Evolutionary conservation across 2,888 invertebrate genomes (phyloP), one percentile per base, ranked within the genome.

Genomic region (Pilophorus perplexus): DNA sequence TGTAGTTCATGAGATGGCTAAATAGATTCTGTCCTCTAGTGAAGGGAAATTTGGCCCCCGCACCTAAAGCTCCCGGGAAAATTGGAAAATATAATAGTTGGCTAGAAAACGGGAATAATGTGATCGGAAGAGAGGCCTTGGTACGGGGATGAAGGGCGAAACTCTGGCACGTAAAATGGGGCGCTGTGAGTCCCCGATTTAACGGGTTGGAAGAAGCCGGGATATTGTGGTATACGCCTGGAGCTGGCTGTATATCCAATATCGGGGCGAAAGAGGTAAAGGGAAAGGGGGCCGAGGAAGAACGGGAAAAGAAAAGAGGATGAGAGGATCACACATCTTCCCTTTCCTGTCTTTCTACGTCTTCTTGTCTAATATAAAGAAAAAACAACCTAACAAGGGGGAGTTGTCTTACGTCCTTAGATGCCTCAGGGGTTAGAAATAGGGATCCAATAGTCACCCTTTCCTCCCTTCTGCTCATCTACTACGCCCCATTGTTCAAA

Each of bases 321-420:
- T 55, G 42, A 42, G 59, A 59, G 59, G 59, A 59, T 59, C 59
- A 59, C 59, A 27, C 40, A 40, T 59, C 16, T 42, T 18, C 25
- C 42, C 25, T 14, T 59, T 16, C 20, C 27, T 59, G 57, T 57
- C 57, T 59, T 42, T 59, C 42, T 42, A 40, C 40, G 59, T 59
- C 59, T 38, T 59, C 59, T 59, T 59, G 59, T 59, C 59, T 59
- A 59, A 59, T 59, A 59, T 59, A 59, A 59, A 59, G 59, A 59
- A 59, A 59, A 59, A 59, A 59, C 59, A 59, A 59, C 42, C 59
- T n/a, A 10, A 42, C 42, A 59, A 59, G 42, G 42, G 42, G 59
- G 59, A 59, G 40, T 59, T 59, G 59, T 42, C 59, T 59, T 59
- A 59, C 59, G 59, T 33, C 59, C 59, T 59, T 59, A 42, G 59